These are phyloP conservation scores for Vireo griseus DNA, from an alignment of 2,797 vertebrate species.

Conservation along the genomic window DNA sequence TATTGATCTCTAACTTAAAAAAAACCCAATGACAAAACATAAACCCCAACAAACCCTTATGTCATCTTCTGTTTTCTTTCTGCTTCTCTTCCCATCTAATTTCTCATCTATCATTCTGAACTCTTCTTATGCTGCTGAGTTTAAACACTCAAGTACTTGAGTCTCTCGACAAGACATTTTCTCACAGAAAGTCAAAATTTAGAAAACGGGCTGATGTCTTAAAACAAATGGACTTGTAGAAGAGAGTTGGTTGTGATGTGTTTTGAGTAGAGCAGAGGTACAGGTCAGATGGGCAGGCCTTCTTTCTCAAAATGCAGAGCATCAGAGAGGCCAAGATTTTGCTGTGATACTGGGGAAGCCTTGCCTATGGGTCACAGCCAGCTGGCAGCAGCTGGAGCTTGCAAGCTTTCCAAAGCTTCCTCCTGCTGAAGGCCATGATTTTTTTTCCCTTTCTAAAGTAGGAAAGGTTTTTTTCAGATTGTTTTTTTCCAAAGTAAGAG, in stretches of 20 bases:
- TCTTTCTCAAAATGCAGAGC: neutral
- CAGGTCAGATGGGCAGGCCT: neutral
- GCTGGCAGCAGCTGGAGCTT: neutral
- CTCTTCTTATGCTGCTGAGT: neutral
- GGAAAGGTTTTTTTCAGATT: neutral
- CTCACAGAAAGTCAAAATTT: neutral
- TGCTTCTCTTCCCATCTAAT: neutral
- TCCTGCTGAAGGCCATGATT: neutral
- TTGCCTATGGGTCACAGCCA: neutral
- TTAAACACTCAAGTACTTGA: neutral
- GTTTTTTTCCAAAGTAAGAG: neutral
- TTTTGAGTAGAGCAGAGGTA: neutral
- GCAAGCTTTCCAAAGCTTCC: neutral
- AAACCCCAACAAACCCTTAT: fast-evolving
- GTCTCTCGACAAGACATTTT: neutral
- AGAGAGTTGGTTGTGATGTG: neutral
- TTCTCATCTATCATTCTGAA: neutral
- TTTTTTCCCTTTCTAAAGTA: neutral
- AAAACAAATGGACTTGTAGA: neutral
- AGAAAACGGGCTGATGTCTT: neutral
- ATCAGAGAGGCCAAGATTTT: neutral
- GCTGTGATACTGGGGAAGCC: neutral
- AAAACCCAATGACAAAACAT: neutral
- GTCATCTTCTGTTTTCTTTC: neutral
- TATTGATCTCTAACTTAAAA: neutral